Percentiles rank a stretch among this genome's conserved stretches.
Evolutionary conservation across 2,113 vertebrate genomes (phyloP).

Genomic region (Euleptes europaea): DNA sequence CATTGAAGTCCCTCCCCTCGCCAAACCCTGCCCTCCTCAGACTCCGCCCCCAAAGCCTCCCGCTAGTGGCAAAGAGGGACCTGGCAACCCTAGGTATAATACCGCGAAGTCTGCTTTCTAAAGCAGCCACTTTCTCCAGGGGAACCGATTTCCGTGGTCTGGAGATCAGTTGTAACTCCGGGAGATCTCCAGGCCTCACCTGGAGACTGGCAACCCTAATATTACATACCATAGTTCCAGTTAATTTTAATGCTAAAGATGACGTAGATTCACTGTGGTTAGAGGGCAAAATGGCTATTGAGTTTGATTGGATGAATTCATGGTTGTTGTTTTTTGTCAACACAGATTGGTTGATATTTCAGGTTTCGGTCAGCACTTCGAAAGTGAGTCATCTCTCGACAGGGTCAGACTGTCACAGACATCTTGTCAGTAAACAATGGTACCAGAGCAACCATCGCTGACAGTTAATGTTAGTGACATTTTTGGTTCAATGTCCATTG

Average conservation of each 20-base stretch:
- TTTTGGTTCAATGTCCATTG: neutral
- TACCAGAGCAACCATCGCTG: neutral
- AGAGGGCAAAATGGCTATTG: neutral
- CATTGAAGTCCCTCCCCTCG: no score
- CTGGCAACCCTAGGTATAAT: no score
- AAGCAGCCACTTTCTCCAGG: no score
- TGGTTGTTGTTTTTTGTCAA: neutral
- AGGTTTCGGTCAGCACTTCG: neutral
- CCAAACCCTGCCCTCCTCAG: no score
- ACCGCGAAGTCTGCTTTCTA: no score
- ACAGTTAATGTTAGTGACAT: neutral
- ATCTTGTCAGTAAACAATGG: neutral
- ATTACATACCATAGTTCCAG: no score
- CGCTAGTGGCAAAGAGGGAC: no score
- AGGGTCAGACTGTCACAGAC: neutral
- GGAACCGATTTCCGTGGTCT: no score
- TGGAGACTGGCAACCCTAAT: no score
- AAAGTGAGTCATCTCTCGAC: neutral
- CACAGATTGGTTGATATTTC: neutral
- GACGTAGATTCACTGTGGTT: neutral
- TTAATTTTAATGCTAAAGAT: neutral
- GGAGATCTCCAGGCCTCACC: no score
- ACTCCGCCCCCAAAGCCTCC: no score
- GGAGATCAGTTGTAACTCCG: no score
- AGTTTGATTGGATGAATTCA: neutral